Percentiles rank a stretch among this genome's conserved stretches.
Conservation (phyloP, 2,113 vertebrate species). For the Turnix velox region DNA sequence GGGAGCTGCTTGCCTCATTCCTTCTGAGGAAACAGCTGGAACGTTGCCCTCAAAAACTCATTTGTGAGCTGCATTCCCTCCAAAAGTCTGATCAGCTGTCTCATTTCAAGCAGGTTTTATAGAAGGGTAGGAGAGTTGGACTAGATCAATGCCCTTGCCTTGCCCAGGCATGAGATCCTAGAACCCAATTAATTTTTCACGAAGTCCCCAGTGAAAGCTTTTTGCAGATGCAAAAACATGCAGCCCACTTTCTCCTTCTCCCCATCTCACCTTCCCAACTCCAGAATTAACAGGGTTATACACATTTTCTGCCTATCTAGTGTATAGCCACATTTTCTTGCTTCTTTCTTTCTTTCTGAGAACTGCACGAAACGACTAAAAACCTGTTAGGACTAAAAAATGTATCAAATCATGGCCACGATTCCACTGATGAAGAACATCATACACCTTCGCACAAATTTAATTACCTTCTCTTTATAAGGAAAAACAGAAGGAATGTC, state of each 20-base stretch:
- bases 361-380: background rate
- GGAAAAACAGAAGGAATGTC: background rate
- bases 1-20: conserved; percentile 11
- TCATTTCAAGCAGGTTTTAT: conserved; percentile 26
- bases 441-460: background rate
- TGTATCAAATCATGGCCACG: background rate
- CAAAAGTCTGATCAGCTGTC: conserved; percentile 32
- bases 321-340: background rate
- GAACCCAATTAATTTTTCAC: background rate
- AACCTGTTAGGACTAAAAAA: background rate
- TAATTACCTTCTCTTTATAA: background rate
- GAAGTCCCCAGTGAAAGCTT: background rate
- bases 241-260: background rate
- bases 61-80: background rate
- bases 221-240: background rate
- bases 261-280: background rate
- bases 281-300: background rate
- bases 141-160: background rate
- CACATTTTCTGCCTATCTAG: background rate
- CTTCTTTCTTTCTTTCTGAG: background rate
- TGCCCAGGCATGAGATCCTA: background rate
- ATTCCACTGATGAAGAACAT: background rate
- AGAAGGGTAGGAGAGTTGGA: background rate
- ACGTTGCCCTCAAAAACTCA: conserved; percentile 38
- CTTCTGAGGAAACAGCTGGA: conserved; percentile 44